phyloP scores from a whole-genome alignment of 2,113 vertebrate genomes.

The Phalacrocorax brasilianus region DNA sequence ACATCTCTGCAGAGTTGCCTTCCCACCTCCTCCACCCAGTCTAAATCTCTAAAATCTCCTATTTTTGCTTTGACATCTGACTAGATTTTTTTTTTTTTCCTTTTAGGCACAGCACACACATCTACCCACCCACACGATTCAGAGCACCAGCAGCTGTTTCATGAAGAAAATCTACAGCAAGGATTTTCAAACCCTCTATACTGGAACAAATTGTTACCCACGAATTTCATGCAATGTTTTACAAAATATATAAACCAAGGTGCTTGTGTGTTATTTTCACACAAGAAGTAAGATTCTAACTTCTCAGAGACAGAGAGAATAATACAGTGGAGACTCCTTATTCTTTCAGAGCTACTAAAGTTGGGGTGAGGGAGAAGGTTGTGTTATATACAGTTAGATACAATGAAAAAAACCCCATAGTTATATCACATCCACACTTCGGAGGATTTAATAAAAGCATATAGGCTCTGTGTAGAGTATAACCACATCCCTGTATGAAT shows the following conservation, averaged over 20 bases:
- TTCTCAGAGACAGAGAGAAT: neutral
- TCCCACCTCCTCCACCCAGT: constrained; percentile 45
- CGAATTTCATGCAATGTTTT: constrained; percentile 22
- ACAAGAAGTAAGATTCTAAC: neutral
- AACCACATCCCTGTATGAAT: neutral
- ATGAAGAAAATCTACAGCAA: constrained; percentile 25
- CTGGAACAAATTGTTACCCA: constrained; percentile 38
- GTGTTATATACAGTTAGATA: neutral
- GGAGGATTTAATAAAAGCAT: neutral
- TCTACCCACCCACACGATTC: constrained; percentile 37
- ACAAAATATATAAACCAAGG: neutral
- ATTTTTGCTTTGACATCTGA: constrained; percentile 68
- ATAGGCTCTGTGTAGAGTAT: neutral
- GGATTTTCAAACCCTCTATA: neutral
- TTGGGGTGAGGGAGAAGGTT: neutral
- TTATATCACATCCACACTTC: neutral
- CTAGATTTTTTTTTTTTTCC: constrained; percentile 8
- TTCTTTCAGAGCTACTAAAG: neutral
- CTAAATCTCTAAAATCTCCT: constrained; percentile 56
- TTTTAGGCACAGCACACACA: constrained; percentile 59
- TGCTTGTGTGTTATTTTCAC: neutral
- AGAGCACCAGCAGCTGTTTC: constrained; percentile 54
- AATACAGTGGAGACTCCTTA: neutral
- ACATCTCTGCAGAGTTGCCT: constrained; percentile 33
- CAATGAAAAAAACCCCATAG: neutral